Evolutionary conservation across 2,888 invertebrate genomes (phyloP), one percentile per base, ranked within the genome.

Genomic region (Tinea trinotella): DNA sequence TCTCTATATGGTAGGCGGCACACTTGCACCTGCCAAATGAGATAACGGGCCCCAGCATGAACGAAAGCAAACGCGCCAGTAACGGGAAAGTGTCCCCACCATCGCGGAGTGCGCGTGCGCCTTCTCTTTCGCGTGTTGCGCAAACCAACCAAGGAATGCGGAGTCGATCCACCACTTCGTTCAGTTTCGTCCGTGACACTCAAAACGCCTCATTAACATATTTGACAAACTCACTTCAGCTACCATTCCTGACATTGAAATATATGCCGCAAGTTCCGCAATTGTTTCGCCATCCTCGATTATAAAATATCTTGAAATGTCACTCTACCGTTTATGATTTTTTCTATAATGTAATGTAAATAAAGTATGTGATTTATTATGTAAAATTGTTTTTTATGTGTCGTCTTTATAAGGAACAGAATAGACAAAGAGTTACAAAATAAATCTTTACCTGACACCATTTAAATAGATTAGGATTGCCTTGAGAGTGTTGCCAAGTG

Each of bases 31-130:
- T 84, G 84, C 76, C 74, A 73, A 82, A 83, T 81, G 79, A 78
- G 76, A 76, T 84, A 82, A 81, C 81, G 82, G 78, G 63, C 68
- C 70, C 70, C 63, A 70, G 67, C 68, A 67, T 70, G 69, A 79
- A 82, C 76, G 82, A 84, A 85, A 83, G 83, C 80, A 83, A 84
- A 77, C 75, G 82, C 76, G 71, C 71, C 72, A 66, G 66, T 71
- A 70, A 66, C 70, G 81, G 75, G 82, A 84, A 84, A 84, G 83
- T 81, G 76, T 65, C 67, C 68, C 52, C 54, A 67, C 66, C 67
- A 24, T 66, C 70, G 65, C 57, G 54, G 44, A 57, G 56, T 57
- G 54, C 58, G 56, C 55, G 63, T 67, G 65, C 68, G 74, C 79
- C 71, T 76, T 78, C 76, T 75, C 78, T 77, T 74, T 52, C 74